Evolutionary conservation across 2,888 invertebrate genomes (phyloP), one percentile per base, ranked within the genome.

Genomic region (Teleogryllus oceanicus): DNA sequence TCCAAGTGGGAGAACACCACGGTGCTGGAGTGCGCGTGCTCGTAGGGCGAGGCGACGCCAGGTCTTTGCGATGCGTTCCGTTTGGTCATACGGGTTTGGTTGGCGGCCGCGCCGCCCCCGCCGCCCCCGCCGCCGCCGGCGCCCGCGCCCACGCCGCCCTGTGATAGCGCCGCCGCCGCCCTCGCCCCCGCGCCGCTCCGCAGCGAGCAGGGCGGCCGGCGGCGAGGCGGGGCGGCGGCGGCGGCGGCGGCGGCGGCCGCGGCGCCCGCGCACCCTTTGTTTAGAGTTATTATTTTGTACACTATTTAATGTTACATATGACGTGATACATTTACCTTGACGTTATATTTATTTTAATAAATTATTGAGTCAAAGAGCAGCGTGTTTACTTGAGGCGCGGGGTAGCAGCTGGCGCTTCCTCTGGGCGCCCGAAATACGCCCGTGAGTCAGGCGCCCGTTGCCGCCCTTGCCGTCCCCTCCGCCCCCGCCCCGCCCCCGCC

Each of bases 21-120:
- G 84, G 92, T 93, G 76, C 86, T 91, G 80, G 92, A 93, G 86
- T 93, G 93, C 86, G 92, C 92, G 81, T 93, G 93, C 86, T 91
- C 92, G 84, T 93, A 89, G 79, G 24, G 24, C 24, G 24, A 24
- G 2, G 24, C 24, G 24, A 24, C 2, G 75, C 62, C 16, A 12
- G 62, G 3, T 12, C 16, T 4, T 62, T 62, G 62, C 62, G 62
- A 62, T 62, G 62, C 62, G 62, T 62, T 62, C 62, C 62, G 62
- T 62, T 62, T 62, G 16, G 62, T 62, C 62, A 62, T 62, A 62
- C 62, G 62, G 62, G 62, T 62, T 62, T 62, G 62, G 13, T 62
- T 62, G 62, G 62, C 62, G 62, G 5, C 13, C 8, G 62, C 62
- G 62, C 62, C 62, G 62, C 62, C 62, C 62, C 62, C 62, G 8